phyloP scores from a whole-genome alignment of 2,113 vertebrate genomes.

The Noturus placidus region DNA sequence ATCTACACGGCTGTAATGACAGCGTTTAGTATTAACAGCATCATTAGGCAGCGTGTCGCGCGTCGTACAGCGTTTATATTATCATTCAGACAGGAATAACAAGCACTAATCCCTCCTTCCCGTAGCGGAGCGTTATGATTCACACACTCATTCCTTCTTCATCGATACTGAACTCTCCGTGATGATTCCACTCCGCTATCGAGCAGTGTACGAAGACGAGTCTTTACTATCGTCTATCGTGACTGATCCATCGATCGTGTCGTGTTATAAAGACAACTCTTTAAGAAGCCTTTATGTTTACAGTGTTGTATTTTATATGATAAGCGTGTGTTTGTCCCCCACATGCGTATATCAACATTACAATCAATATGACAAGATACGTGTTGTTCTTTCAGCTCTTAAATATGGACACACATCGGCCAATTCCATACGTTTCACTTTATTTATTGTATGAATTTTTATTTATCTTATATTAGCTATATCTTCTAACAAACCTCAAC shows the following conservation, averaged over 20 bases:
- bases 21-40: neutral
- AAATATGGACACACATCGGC: too few species aligned
- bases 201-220: too few species aligned
- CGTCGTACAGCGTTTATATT: neutral
- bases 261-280: too few species aligned
- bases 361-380: neutral
- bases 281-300: too few species aligned
- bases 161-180: neutral
- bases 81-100: neutral
- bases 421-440: neutral
- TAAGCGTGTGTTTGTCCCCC: neutral
- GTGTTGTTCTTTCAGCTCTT: neutral
- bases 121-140: neutral
- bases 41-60: neutral
- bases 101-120: neutral
- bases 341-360: neutral
- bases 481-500: too few species aligned
- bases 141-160: neutral
- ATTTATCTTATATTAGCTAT: too few species aligned
- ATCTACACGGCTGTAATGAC: neutral
- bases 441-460: neutral
- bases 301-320: too few species aligned
- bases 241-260: too few species aligned
- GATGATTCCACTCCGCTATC: neutral
- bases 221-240: neutral